Percentiles rank a stretch among this genome's conserved stretches.
Evolutionary conservation across 2,113 vertebrate genomes (phyloP).

Genomic region (Petaurus breviceps): DNA sequence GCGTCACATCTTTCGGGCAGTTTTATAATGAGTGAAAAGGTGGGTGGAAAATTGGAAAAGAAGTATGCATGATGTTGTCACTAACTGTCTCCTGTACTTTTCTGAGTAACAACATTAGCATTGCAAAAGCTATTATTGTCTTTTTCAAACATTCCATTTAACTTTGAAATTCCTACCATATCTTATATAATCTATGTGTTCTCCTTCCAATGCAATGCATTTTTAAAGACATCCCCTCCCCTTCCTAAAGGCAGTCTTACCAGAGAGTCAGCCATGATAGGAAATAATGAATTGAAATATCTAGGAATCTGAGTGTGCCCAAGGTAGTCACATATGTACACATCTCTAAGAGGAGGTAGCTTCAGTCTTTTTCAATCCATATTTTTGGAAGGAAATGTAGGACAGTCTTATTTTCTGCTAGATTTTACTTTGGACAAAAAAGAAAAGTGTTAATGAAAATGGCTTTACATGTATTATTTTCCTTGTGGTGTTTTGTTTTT

Average conservation of each 20-base stretch:
- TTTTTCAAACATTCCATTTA: constrained; percentile 83
- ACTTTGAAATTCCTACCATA: constrained; percentile 86
- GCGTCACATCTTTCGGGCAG: constrained; percentile 86
- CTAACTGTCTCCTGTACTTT: constrained; percentile 84
- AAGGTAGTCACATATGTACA: constrained; percentile 1
- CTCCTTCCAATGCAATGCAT: constrained; percentile 89
- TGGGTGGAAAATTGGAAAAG: constrained; percentile 71
- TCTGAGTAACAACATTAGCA: constrained; percentile 84
- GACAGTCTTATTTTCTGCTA: constrained; percentile 60
- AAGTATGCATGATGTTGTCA: constrained; percentile 87
- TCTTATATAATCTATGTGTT: constrained; percentile 88
- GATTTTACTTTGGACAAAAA: constrained; percentile 68
- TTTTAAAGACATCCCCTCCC: constrained; percentile 81
- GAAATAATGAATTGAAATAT: constrained; percentile 67
- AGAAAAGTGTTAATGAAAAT: constrained; percentile 59
- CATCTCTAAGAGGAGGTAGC: constrained; percentile 13
- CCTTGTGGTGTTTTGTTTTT: constrained; percentile 43
- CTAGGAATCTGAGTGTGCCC: constrained; percentile 71
- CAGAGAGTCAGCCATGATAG: constrained; percentile 79
- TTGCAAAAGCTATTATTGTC: constrained; percentile 87
- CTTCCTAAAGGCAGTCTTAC: constrained; percentile 81
- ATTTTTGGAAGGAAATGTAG: constrained; percentile 30
- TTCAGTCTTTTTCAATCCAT: background rate
- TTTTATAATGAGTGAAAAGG: constrained; percentile 78
- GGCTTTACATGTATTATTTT: constrained; percentile 71